Conservation (phyloP, 2,797 vertebrate genomes). For the Mastacembelus armatus region DNA sequence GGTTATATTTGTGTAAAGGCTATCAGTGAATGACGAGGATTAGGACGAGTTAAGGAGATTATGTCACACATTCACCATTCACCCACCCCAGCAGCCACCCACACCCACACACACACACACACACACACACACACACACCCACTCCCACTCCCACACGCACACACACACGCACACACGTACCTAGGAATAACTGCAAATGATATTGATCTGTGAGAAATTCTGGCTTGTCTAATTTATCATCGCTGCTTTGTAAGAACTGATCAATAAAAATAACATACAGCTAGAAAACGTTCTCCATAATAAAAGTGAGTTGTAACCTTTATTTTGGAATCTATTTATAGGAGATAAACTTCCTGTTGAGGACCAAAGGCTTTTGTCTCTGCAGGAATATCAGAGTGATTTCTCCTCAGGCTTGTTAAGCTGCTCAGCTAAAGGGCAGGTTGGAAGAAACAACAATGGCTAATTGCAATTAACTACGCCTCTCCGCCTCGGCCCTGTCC, state of each 20-base stretch:
- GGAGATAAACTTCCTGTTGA: slow-evolving; percentile 15
- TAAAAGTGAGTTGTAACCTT: slow-evolving; percentile 27
- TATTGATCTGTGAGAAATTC: slow-evolving; percentile 42
- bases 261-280: neutral
- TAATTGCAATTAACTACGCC: slow-evolving; percentile 86
- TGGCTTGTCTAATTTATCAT: too few species aligned
- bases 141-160: slow-evolving; percentile 32
- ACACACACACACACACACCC: slow-evolving; percentile 55
- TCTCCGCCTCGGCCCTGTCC: slow-evolving; percentile 78
- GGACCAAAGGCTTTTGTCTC: slow-evolving; percentile 24
- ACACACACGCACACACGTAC: slow-evolving; percentile 22
- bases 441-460: slow-evolving; percentile 84
- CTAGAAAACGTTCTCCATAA: neutral
- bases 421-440: slow-evolving; percentile 71
- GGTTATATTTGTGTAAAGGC: slow-evolving; percentile 89
- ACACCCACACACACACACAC: slow-evolving; percentile 61
- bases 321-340: slow-evolving; percentile 19
- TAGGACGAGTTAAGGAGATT: slow-evolving; percentile 90
- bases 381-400: slow-evolving; percentile 62
- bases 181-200: slow-evolving; percentile 34
- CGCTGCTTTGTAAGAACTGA: too few species aligned
- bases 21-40: slow-evolving; percentile 90
- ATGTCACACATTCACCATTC: slow-evolving; percentile 86
- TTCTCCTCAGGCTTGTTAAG: slow-evolving; percentile 67
- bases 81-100: slow-evolving; percentile 69